Percentiles rank a stretch among this genome's conserved stretches.
These are phyloP conservation scores for Gobionotothen gibberifrons DNA, from an alignment of 2,797 vertebrate genomes.

Conservation along the genomic window DNA sequence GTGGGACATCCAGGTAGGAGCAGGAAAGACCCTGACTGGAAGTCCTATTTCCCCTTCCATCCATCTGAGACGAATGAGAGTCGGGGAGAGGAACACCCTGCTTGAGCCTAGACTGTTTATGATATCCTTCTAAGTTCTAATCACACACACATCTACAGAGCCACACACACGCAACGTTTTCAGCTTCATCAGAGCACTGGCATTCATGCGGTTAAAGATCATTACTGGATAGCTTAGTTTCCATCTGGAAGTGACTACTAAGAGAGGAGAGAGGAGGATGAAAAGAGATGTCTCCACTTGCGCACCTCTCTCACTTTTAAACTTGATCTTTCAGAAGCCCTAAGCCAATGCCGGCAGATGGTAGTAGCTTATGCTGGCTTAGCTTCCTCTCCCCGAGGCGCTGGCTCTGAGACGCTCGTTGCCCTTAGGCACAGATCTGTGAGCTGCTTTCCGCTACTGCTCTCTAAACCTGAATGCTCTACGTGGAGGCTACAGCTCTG, in stretches of 20 bases:
- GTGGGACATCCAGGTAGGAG: slow-evolving; percentile 26
- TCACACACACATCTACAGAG: slow-evolving; percentile 25
- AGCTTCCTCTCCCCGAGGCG: slow-evolving; percentile 75
- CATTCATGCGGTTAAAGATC: slow-evolving; percentile 60
- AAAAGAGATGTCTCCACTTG: slow-evolving; percentile 60
- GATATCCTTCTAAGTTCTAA: slow-evolving; percentile 25
- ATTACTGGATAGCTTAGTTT: slow-evolving; percentile 63
- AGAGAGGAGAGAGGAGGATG: slow-evolving; percentile 34
- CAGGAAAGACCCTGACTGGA: slow-evolving; percentile 41
- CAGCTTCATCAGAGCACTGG: slow-evolving; percentile 33
- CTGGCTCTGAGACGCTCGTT: slow-evolving; percentile 72
- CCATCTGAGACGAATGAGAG: slow-evolving; percentile 33
- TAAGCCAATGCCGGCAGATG: slow-evolving; percentile 76
- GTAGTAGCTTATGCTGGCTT: slow-evolving; percentile 80
- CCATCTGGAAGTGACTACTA: slow-evolving; percentile 56
- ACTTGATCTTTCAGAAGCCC: slow-evolving; percentile 74
- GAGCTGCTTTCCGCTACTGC: slow-evolving; percentile 68
- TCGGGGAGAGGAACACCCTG: slow-evolving; percentile 27
- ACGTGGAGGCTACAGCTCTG: slow-evolving; percentile 55
- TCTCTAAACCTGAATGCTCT: slow-evolving; percentile 67
- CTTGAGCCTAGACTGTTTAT: slow-evolving; percentile 29
- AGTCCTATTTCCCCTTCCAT: slow-evolving; percentile 43
- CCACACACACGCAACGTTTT: slow-evolving; percentile 22
- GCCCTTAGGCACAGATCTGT: slow-evolving; percentile 78
- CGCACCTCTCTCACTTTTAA: slow-evolving; percentile 68